These are phyloP conservation scores for Melanerpes aurifrons DNA, from an alignment of 2,113 vertebrate genomes.

Conservation along the genomic window DNA sequence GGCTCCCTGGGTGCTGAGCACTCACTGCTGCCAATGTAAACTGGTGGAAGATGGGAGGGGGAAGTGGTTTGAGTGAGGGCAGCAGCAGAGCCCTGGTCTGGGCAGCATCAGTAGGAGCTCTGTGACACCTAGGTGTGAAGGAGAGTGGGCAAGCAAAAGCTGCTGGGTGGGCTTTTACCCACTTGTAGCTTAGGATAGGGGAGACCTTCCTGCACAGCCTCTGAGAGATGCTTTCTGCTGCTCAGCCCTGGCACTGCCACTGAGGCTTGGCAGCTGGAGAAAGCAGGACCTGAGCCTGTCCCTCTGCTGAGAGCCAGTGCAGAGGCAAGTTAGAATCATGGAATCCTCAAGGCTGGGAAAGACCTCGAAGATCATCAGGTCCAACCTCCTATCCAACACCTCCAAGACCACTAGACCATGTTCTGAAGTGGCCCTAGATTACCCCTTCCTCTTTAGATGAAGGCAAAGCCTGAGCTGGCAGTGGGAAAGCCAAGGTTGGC, in stretches of 20 bases:
- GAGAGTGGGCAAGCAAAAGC: neutral
- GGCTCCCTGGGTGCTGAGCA: neutral
- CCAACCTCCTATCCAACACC: too few relatives aligned
- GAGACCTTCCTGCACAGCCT: neutral
- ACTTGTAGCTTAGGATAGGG: neutral
- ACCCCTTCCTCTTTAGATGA: neutral
- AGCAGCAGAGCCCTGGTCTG: neutral
- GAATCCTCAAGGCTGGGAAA: too few relatives aligned
- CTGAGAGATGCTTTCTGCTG: neutral
- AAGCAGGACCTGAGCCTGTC: neutral
- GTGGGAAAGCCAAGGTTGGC: neutral
- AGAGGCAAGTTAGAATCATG: neutral
- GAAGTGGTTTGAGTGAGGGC: neutral
- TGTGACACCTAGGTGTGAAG: neutral
- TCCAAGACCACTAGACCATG: too few relatives aligned
- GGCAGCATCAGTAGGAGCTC: neutral
- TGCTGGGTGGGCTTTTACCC: neutral
- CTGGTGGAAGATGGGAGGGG: neutral
- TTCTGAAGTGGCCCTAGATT: neutral
- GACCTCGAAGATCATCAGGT: too few relatives aligned
- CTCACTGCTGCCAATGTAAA: accelerated
- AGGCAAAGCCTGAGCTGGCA: neutral
- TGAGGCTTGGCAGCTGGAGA: neutral
- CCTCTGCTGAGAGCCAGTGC: neutral
- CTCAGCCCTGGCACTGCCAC: neutral